Evolutionary conservation across 1,140 invertebrate species (phyloP).

Genomic region (Trachymyrmex cornetzi): DNA sequence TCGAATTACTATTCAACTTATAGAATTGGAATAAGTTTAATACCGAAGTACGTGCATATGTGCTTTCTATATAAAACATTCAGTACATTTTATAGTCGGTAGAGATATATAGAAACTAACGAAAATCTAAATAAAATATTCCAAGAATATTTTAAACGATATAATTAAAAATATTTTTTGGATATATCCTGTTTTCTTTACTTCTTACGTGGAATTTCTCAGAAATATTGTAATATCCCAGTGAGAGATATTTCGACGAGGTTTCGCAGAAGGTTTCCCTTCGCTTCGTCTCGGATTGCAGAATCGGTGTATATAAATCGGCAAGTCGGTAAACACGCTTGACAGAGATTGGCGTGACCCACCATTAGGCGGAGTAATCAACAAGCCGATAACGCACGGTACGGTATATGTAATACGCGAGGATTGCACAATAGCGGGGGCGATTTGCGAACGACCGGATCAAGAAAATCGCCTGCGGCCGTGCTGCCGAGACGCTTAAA

Average conservation of each 20-base stretch:
- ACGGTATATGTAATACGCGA: background rate
- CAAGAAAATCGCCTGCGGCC: constrained; percentile 69
- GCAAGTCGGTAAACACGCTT: background rate
- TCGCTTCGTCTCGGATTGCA: background rate
- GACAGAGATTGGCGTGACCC: background rate
- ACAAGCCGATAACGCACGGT: constrained; percentile 30
- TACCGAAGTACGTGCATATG: background rate
- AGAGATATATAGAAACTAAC: background rate
- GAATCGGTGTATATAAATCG: constrained; percentile 14
- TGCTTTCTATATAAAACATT: background rate
- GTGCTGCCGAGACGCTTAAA: constrained; percentile 79
- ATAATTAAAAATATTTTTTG: background rate
- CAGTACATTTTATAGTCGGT: background rate
- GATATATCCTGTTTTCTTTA: background rate
- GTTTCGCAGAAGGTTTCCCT: background rate
- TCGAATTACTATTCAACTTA: background rate
- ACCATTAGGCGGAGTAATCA: constrained; percentile 61
- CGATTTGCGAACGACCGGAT: constrained; percentile 53
- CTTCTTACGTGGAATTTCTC: background rate
- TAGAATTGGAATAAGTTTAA: constrained; percentile 1
- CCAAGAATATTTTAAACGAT: background rate
- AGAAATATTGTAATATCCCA: background rate
- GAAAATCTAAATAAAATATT: background rate
- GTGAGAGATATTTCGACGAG: background rate
- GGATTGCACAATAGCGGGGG: constrained; percentile 76